Evolutionary conservation across 2,797 vertebrate genomes (phyloP).

Genomic region (Parauchenoglanis punctatus): DNA sequence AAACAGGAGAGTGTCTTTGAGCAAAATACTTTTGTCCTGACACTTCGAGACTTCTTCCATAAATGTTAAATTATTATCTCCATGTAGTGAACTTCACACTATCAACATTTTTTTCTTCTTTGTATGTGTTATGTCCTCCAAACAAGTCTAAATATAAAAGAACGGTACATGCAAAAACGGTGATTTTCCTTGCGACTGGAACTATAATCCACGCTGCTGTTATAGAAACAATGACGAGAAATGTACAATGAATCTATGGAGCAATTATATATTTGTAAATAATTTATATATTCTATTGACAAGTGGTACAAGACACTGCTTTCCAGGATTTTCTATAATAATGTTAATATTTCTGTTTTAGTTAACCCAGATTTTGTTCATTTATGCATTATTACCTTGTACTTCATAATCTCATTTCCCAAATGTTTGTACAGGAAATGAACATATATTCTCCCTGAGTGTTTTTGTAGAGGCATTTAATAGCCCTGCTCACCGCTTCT

Average conservation of each 20-base stretch:
- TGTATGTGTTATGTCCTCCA: no score
- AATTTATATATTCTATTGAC: no score
- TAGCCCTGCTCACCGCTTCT: constrained; percentile 80
- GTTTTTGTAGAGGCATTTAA: not conserved
- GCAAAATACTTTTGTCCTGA: not conserved
- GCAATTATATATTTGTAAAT: no score
- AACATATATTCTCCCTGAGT: not conserved
- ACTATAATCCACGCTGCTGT: not conserved
- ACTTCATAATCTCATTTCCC: not conserved
- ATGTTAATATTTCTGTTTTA: not conserved
- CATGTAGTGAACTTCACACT: no score
- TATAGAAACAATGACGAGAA: not conserved
- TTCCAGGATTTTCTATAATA: not conserved
- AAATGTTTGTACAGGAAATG: not conserved
- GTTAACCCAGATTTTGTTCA: not conserved
- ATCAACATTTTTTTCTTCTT: no score
- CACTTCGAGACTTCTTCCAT: not conserved
- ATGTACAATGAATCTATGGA: not conserved
- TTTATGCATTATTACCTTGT: not conserved
- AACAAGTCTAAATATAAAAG: no score
- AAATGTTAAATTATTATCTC: no score
- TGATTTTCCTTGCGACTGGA: not conserved
- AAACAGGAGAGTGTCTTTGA: not conserved
- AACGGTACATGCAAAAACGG: no score
- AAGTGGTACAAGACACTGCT: not conserved